Base-by-base conservation (phyloP, 2,797 vertebrate species). In the Uromys caudimaculatus region DNA sequence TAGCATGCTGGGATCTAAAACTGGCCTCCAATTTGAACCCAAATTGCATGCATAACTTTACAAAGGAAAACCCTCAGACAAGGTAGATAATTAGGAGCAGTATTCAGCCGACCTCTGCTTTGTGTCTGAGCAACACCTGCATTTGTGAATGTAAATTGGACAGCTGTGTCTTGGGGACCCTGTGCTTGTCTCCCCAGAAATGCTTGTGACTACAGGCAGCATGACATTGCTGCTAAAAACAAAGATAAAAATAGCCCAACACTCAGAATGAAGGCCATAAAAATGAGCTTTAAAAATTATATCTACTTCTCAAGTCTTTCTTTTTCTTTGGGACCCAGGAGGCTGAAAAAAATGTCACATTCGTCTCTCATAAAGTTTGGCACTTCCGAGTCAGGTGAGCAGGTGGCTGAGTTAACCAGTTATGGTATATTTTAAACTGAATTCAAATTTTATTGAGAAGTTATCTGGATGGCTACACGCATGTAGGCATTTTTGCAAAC, bases 21-120 rank as follows among this genome's bases (percentile, higher is more conserved):
- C 96, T 94, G 95, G 92, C 91, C 76, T 97, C 93, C 88, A 89
- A 97, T 96, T 97, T 97, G 96, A 97, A 97, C 93, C 87, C 95
- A 97, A 97, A 97, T 97, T 97, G 77, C 94, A 58, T 93, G 87
- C 93, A 95, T 95, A 97, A 96, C 96, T 97, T 97, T 94, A 97
- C 93, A 95, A 97, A 97, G 97, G 95, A 98, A 97, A 97, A 95
- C 90, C 84, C 91, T 95, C 58, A 97, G 95, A 97, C 95, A 97
- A 98, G 97, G 97, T 97, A 97, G 96, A 94, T 97, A 97, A 98
- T 98, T 98, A 97, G 95, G 92, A 97, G 95, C 94, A 29, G 95
- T 41, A 90, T 96, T 97, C 93, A 90, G 96, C 77, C 97, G 97
- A 97, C 97, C 97, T 94, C 96, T 97, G 96, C 91, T 97, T 97